Base-by-base conservation (phyloP, 2,797 vertebrate genomes). In the Psittacula echo region DNA sequence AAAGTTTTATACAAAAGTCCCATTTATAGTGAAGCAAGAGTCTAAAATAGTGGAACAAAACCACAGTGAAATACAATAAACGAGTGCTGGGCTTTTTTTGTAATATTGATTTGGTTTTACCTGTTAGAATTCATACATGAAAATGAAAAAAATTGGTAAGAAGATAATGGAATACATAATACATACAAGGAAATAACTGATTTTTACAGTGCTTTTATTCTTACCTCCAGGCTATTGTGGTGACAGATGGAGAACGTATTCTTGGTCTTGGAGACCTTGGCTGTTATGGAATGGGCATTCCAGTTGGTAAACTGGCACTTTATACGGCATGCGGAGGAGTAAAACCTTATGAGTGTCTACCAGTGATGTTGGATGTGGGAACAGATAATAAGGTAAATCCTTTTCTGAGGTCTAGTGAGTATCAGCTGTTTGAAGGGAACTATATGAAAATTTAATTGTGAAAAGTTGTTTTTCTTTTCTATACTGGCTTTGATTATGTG, bases 231-330 rank as follows among this genome's bases (percentile, higher is more conserved):
- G 99, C 99, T 61, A 95, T 99, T 90, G 99, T 99, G 85, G 98
- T 99, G 96, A 99, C 99, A 4, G 99, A 99, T 10, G 99, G 99
- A 76, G 99, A 99, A 94, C 98, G 99, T 90, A 99, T 99, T 96
- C 98, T 99, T 91, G 99, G 99, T 50, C 98, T 99, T 78, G 99
- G 99, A 91, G 99, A 99, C 97, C 98, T 99, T 89, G 99, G 99
- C 87, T 99, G 99, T 95, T 98, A 99, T 47, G 99, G 99, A 41
- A 99, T 99, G 99, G 99, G 99, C 87, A 99, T 99, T 97, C 99
- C 99, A 8, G 99, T 99, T 93, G 99, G 99, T 45, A 99, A 99
- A 97, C 96, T 99, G 98, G 99, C 99, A 61, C 98, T 99, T 42
- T 99, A 99, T 97, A 99, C 99, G 0, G 99, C 98, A 11, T 99